Percentiles rank a stretch among this genome's conserved stretches.
phyloP scores from a whole-genome alignment of 2,797 vertebrate species.

The Cirrhinus mrigala region DNA sequence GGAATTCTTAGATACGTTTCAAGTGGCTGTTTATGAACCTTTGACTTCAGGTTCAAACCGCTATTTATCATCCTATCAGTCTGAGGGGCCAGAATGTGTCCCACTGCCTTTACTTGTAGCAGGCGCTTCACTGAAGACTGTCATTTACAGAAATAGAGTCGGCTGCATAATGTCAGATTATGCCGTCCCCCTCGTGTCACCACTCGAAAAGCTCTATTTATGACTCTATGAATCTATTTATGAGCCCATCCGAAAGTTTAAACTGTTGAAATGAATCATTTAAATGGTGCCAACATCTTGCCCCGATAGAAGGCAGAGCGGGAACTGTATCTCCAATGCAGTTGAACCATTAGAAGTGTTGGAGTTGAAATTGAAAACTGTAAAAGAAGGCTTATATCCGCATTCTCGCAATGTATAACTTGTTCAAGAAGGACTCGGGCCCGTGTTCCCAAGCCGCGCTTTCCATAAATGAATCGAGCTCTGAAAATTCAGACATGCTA shows the following conservation, averaged over 20 bases:
- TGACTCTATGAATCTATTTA: conserved; percentile 75
- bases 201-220: conserved; percentile 69
- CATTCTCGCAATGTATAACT: conserved; percentile 37
- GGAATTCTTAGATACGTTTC: conserved; percentile 74
- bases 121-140: conserved; percentile 74
- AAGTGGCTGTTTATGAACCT: conserved; percentile 76
- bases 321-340: conserved; percentile 44
- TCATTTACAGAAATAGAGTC: conserved; percentile 76
- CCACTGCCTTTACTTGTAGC: conserved; percentile 72
- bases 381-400: conserved; percentile 51
- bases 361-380: conserved; percentile 61
- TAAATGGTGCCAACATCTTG: conserved; percentile 65
- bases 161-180: conserved; percentile 84
- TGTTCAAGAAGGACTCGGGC: conserved; percentile 11
- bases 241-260: conserved; percentile 69
- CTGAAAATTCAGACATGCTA: conserved; percentile 38
- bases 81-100: conserved; percentile 75
- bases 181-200: conserved; percentile 74
- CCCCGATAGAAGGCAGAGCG: conserved; percentile 27
- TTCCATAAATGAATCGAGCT: conserved; percentile 32
- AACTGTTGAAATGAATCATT: conserved; percentile 76
- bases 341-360: conserved; percentile 47
- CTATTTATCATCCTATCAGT: conserved; percentile 77
- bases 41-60: conserved; percentile 75
- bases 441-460: conserved; percentile 22